phyloP scores from a whole-genome alignment of 2,113 vertebrate genomes.

The Dasyurus viverrinus region DNA sequence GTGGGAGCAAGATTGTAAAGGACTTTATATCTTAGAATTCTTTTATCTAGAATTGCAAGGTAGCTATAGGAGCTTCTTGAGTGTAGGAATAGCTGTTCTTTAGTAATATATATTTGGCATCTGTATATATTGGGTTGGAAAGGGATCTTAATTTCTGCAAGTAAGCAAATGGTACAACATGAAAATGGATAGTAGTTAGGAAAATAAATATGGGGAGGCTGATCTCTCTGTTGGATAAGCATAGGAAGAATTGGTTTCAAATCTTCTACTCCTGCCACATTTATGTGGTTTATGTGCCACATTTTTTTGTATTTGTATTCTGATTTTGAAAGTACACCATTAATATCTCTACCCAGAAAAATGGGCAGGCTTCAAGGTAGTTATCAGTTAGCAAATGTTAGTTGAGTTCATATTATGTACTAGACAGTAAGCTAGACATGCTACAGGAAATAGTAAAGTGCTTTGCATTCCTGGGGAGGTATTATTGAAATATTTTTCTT shows the following conservation, averaged over 20 bases:
- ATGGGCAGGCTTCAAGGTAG: not conserved
- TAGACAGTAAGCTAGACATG: not conserved
- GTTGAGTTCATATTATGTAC: not conserved
- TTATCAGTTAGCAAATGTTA: not conserved
- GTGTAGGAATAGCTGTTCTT: not conserved
- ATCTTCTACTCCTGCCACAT: not conserved
- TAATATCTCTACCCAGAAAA: not conserved
- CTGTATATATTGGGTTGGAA: not conserved
- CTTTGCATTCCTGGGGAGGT: constrained; percentile 33
- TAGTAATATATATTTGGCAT: not conserved
- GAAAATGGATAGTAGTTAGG: not conserved
- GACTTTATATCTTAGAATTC: not conserved
- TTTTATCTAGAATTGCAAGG: not conserved
- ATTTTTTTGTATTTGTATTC: not conserved
- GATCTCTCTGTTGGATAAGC: not conserved
- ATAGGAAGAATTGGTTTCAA: not conserved
- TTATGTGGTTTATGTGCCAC: not conserved
- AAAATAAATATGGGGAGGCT: not conserved
- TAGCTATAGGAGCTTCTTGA: not conserved
- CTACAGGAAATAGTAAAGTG: not conserved
- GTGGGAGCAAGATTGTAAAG: not conserved
- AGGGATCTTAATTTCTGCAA: not conserved
- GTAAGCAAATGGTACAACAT: not conserved
- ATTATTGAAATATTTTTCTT: not conserved
- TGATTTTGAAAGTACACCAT: not conserved